Conservation (phyloP, 2,888 invertebrate species). For the Mystacides longicornis region DNA sequence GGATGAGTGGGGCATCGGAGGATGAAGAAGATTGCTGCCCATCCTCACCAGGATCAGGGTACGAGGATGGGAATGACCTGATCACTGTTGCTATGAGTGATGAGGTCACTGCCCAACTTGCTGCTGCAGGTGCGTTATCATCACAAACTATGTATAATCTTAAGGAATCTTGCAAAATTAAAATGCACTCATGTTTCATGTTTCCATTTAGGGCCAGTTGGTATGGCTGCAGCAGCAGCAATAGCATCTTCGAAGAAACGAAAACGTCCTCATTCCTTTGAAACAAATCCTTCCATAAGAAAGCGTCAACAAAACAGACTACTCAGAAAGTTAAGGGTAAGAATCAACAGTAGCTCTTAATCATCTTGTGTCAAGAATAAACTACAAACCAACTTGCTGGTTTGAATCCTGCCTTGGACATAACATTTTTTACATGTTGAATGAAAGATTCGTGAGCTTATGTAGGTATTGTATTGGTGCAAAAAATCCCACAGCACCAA, state of each 20-base stretch:
- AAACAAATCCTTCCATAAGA: conserved; percentile 93
- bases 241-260: conserved; percentile 93
- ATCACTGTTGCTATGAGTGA: conserved; percentile 82
- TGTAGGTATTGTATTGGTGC: background rate
- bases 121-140: conserved; percentile 71
- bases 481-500: background rate
- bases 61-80: conserved; percentile 76
- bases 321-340: conserved; percentile 74
- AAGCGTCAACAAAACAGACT: conserved; percentile 93
- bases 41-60: conserved; percentile 69
- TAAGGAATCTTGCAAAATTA: background rate
- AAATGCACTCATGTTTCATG: background rate
- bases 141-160: background rate
- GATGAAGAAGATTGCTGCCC: conserved; percentile 80
- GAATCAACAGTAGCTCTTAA: conserved; percentile 28
- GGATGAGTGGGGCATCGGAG: conserved; percentile 53
- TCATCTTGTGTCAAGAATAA: background rate
- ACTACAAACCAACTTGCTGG: background rate
- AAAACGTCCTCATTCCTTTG: conserved; percentile 91
- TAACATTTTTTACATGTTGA: too few relatives aligned
- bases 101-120: conserved; percentile 92
- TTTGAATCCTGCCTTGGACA: background rate
- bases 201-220: conserved; percentile 67
- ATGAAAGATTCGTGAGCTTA: too few relatives aligned
- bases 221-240: conserved; percentile 94